Evolutionary conservation across 1,140 invertebrate genomes (phyloP), one percentile per base, ranked within the genome.

Genomic region (Meloidogyne exigua): DNA sequence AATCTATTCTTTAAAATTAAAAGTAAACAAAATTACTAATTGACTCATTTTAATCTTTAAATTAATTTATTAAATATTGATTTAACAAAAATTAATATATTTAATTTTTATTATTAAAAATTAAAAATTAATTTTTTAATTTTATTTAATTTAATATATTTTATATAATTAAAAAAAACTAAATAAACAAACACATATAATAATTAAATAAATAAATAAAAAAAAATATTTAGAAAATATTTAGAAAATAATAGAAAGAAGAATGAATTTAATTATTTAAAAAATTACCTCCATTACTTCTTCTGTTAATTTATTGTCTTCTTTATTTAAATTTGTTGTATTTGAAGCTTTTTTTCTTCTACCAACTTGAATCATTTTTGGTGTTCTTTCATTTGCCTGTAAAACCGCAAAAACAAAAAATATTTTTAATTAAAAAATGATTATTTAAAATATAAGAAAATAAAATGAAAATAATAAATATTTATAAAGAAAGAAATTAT

Each of bases 301-400:
- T 57, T 57, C 49, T 5, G n/a, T 57, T 57, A 9, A n/a, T 57
- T 18, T n/a, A 7, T 18, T 18, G 18, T 49, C 15, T 49, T 49
- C 18, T n/a, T n/a, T 57, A n/a, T 57, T 57, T n/a, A n/a, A n/a
- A 7, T 18, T n/a, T 57, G 49, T 57, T 57, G 49, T 57, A 57
- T 5, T 57, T 39, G 36, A 7, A 39, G 36, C 3, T 9, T 57
- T 65, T 32, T 75, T 75, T 44, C 36, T 75, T 26, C n/a, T 64
- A 63, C 73, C 73, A 32, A 75, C 73, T 63, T 75, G 73, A 32
- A 66, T 26, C 73, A 75, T 68, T 65, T 65, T 75, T 67, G 63
- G 63, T 18, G 73, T 26, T 62, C 32, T 32, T 32, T 32, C 28
- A 39, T 75, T 75, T 42, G 15, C 63, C 65, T 71, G 18, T 57